These are phyloP conservation scores for Epizoanthus rinbou DNA, from an alignment of 92 coral and sea anemone species.

Conservation along the genomic window DNA sequence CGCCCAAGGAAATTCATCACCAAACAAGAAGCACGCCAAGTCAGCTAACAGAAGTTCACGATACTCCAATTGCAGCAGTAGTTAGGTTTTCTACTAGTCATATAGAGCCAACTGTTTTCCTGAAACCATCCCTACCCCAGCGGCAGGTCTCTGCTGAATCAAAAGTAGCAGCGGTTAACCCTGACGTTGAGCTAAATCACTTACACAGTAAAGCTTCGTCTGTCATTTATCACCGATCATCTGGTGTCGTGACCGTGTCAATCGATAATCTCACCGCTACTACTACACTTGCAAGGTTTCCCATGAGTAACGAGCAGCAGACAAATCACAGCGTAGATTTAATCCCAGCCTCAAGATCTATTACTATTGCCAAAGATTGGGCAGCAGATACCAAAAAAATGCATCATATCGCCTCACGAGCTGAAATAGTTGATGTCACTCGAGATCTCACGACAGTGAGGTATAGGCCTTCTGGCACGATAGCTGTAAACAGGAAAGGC, in stretches of 20 bases:
- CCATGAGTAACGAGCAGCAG: background rate
- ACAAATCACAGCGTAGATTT: background rate
- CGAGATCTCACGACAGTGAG: background rate
- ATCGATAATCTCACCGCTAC: background rate
- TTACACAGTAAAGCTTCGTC: background rate
- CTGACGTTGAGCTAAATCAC: background rate
- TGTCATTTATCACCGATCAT: background rate
- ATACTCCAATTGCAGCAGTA: background rate
- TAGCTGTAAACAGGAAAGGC: background rate
- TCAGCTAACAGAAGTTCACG: no score
- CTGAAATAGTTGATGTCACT: background rate
- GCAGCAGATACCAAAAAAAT: background rate
- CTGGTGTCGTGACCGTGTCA: background rate
- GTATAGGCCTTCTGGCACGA: background rate
- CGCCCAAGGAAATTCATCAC: no score
- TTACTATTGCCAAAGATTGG: background rate
- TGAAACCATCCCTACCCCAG: background rate
- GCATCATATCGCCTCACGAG: background rate
- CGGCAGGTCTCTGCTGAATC: background rate
- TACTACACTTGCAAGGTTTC: background rate
- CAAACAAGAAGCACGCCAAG: no score
- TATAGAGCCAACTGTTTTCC: background rate
- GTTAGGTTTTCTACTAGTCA: background rate
- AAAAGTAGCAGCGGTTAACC: background rate
- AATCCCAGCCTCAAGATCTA: background rate